A percentile compares a stretch with the other conserved stretches of the same genome.
Evolutionary conservation across 2,888 invertebrate genomes (phyloP).

Genomic region (Halictus ligatus): DNA sequence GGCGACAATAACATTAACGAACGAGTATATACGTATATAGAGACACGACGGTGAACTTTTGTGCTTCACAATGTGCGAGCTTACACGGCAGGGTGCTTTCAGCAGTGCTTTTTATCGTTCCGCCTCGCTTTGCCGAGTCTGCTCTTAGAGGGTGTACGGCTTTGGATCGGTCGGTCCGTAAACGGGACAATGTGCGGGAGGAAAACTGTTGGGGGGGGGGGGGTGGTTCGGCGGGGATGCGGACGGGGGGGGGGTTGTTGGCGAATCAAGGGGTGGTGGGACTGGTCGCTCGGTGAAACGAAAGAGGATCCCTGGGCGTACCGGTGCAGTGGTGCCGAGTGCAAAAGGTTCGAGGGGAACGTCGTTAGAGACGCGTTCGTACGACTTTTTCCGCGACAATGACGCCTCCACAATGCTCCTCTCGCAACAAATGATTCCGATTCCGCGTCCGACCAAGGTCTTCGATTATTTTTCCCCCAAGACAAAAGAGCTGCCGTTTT

Average conservation of each 20-base stretch:
- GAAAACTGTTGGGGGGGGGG: conserved; percentile 26
- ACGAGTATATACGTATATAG: conserved; percentile 57
- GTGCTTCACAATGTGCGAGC: conserved; percentile 83
- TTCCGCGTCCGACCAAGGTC: conserved; percentile 50
- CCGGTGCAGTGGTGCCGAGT: conserved; percentile 41
- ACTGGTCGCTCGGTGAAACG: conserved; percentile 56
- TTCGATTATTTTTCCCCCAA: conserved; percentile 54
- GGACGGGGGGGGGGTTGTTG: background rate
- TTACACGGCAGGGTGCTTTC: conserved; percentile 82
- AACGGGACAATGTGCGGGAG: conserved; percentile 59
- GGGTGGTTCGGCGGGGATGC: background rate
- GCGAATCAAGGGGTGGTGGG: background rate
- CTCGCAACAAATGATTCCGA: conserved; percentile 59
- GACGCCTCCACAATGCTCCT: conserved; percentile 38
- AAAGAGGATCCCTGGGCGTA: conserved; percentile 65
- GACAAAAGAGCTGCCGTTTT: conserved; percentile 38
- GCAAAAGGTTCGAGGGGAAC: conserved; percentile 62
- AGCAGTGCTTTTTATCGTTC: conserved; percentile 74
- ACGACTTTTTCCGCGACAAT: conserved; percentile 67
- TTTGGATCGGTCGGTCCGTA: conserved; percentile 62
- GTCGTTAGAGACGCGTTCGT: conserved; percentile 66
- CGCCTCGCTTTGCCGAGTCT: conserved; percentile 78
- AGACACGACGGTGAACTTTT: conserved; percentile 69
- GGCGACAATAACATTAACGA: conserved; percentile 64
- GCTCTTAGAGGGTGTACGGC: conserved; percentile 59